Percentiles rank a stretch among this genome's conserved stretches.
These are phyloP conservation scores for Saguinus midas DNA, from an alignment of 2,113 vertebrate genomes.

Conservation along the genomic window DNA sequence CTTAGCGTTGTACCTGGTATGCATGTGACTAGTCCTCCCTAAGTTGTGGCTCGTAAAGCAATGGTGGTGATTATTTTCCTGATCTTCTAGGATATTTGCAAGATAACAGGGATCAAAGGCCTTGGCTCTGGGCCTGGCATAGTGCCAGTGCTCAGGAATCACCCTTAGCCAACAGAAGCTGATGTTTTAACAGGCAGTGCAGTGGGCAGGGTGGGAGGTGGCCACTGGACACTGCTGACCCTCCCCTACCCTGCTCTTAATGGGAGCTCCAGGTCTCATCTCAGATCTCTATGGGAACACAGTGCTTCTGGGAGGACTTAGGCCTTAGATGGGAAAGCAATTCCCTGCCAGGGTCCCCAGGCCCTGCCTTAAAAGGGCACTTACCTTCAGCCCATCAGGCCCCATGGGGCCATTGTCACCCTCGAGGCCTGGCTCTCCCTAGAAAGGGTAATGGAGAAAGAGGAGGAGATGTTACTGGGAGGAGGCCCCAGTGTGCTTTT, in stretches of 20 bases:
- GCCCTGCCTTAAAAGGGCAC: neutral
- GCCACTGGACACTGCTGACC: neutral
- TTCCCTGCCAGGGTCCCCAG: neutral
- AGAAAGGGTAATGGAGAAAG: constrained; percentile 31
- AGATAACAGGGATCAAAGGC: neutral
- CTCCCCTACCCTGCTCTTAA: neutral
- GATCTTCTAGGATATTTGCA: neutral
- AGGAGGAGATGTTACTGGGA: neutral
- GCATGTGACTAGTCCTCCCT: neutral
- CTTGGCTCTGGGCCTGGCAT: neutral
- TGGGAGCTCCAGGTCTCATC: neutral
- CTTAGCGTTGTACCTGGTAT: neutral
- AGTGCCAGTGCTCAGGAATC: accelerated
- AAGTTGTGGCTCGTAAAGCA: neutral
- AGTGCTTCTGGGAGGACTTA: neutral
- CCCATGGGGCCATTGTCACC: constrained; percentile 90
- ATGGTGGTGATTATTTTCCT: neutral
- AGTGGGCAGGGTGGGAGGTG: neutral
- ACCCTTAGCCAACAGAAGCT: neutral
- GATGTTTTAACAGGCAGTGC: neutral
- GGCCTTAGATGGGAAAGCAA: neutral
- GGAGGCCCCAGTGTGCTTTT: neutral
- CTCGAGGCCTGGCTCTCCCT: constrained; percentile 94
- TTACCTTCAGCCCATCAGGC: constrained; percentile 91
- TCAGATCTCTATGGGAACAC: neutral